Base-by-base conservation (phyloP, 2,797 vertebrate species). In the Prunella strophiata region DNA sequence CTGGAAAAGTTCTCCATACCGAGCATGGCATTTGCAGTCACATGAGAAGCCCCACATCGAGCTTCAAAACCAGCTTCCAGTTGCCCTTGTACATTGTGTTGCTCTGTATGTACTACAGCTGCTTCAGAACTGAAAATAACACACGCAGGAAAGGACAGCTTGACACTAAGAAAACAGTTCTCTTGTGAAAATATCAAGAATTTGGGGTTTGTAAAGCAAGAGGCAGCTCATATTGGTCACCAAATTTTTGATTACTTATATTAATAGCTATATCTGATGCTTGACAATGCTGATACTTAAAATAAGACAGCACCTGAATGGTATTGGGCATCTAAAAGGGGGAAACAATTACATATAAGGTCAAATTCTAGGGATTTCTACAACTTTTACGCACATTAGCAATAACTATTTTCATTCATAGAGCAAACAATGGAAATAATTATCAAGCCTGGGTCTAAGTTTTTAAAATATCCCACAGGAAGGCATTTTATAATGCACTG, bases 381-480 rank as follows among this genome's bases (percentile, higher is more conserved):
- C 47, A 85, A 81, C 52, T 77, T 90, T 51, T 70, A 83, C 36
- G 47, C n/a, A 52, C 62, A 85, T 90, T 80, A 78, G 62, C 71
- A 91, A 10, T 7, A 43, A 34, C 89, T 73, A 13, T 80, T 80
- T 91, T 92, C 82, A 94, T 91, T 91, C 76, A 83, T 5, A 83
- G 82, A 91, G 38, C 43, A 92, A 90, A 73, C 61, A 88, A 54
- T 15, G 32, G 61, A 85, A 94, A 65, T 32, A 82, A 86, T 85
- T 89, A 87, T 75, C 75, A 77, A 87, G 83, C 45, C 50, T 65
- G 55, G 19, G 77, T 93, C 45, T 78, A 86, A 91, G 65, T 52
- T 51, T 72, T 89, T 40, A 59, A 73, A 92, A 58, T 85, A 80
- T 76, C 91, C 87, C 85, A 81, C 59, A 85, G 83, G 90, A 94